A percentile compares a stretch with the other conserved stretches of the same genome.
Conservation (phyloP, 2,113 vertebrate genomes). For the Saccopteryx leptura region DNA sequence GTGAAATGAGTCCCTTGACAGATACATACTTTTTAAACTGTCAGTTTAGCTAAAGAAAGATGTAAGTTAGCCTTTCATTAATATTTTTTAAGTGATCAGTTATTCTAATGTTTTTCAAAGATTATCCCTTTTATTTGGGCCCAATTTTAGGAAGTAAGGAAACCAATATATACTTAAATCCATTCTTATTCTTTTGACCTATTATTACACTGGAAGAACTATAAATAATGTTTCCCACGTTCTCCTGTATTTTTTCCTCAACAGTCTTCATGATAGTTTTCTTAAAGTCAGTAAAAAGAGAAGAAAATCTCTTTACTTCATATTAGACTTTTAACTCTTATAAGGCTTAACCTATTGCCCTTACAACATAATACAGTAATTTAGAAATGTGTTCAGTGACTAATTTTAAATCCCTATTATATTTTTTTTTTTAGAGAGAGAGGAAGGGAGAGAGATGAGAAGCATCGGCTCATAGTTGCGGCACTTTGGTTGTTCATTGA, state of each 20-base stretch:
- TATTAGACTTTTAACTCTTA: slow-evolving; percentile 27
- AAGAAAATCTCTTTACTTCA: slow-evolving; percentile 43
- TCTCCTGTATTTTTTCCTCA: slow-evolving; percentile 50
- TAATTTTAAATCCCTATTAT: slow-evolving; percentile 37
- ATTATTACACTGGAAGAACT: slow-evolving; percentile 12
- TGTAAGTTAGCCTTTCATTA: slow-evolving; percentile 7
- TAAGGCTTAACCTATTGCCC: neutral
- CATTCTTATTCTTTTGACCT: slow-evolving; percentile 54
- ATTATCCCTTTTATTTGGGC: slow-evolving; percentile 55
- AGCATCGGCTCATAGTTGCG: too few relatives aligned
- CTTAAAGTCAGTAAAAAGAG: slow-evolving; percentile 41
- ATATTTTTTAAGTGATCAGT: slow-evolving; percentile 37
- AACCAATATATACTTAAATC: slow-evolving; percentile 63
- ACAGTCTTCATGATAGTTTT: slow-evolving; percentile 56
- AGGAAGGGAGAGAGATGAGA: too few relatives aligned
- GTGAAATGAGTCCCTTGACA: slow-evolving; percentile 36
- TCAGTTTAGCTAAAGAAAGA: slow-evolving; percentile 56
- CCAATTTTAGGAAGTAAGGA: slow-evolving; percentile 65
- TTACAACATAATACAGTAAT: slow-evolving; percentile 30
- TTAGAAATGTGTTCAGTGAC: slow-evolving; percentile 22
- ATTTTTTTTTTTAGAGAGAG: slow-evolving; percentile 7
- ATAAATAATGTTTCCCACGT: slow-evolving; percentile 47
- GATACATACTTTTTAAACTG: slow-evolving; percentile 37
- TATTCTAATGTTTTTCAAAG: slow-evolving; percentile 47
- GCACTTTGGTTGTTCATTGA: too few relatives aligned